A percentile compares a stretch with the other conserved stretches of the same genome.
phyloP scores from a whole-genome alignment of 2,888 invertebrate genomes.

The Aspidiotus rigidus region DNA sequence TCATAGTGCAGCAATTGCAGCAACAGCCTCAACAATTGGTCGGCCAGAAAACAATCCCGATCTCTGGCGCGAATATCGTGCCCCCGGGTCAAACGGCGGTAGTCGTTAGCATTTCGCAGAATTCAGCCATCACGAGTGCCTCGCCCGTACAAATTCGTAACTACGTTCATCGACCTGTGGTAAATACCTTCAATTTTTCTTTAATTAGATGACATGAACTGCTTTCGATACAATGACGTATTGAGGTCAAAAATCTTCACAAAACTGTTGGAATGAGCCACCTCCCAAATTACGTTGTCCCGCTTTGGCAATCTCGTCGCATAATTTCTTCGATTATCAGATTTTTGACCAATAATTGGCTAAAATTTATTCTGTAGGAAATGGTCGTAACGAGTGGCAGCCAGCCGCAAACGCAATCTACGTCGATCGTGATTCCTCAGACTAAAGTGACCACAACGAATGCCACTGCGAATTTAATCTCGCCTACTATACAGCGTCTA shows the following conservation, averaged over 20 bases:
- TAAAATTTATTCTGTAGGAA: neutral
- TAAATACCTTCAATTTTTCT: no score
- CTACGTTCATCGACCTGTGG: conserved; percentile 7
- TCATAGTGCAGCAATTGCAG: conserved; percentile 24
- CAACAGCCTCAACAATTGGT: neutral
- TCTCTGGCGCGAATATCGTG: conserved; percentile 19
- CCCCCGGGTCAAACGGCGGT: conserved; percentile 16
- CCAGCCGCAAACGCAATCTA: conserved; percentile 5
- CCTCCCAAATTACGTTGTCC: no score
- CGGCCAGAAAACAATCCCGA: conserved; percentile 20
- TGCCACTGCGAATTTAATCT: neutral
- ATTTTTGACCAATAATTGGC: no score
- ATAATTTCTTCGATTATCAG: no score
- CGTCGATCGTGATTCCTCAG: conserved; percentile 15
- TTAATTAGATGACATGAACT: no score
- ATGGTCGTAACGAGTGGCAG: conserved; percentile 21
- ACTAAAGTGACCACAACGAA: conserved; percentile 5
- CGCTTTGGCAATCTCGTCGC: no score
- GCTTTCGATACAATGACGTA: no score
- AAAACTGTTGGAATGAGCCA: no score
- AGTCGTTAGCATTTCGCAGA: conserved; percentile 17
- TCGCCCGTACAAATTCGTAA: conserved; percentile 20
- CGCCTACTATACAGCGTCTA: conserved; percentile 19
- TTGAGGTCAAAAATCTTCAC: no score
- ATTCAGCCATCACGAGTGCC: conserved; percentile 12